Percentiles rank a stretch among this genome's conserved stretches.
phyloP scores from a whole-genome alignment of 2,797 vertebrate genomes.

The Trichosurus vulpecula region DNA sequence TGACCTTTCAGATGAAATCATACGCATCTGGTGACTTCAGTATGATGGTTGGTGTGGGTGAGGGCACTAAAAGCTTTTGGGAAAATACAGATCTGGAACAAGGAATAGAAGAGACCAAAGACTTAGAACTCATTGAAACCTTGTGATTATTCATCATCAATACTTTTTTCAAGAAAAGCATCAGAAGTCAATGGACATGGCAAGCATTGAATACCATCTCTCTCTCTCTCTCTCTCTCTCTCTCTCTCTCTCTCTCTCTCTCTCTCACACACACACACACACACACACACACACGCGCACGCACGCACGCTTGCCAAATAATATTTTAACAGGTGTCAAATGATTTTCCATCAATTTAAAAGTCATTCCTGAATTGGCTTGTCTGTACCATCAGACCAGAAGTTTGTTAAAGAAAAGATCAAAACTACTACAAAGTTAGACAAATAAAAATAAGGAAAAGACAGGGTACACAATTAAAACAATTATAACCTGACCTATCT shows the following conservation, averaged over 20 bases:
- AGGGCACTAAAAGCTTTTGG: not conserved
- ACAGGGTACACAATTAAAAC: not conserved
- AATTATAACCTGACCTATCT: not conserved
- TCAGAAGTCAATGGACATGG: not conserved
- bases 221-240: too few species aligned
- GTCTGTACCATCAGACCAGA: too few species aligned
- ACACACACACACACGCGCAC: too few species aligned
- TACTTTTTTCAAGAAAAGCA: not conserved
- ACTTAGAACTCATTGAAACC: not conserved
- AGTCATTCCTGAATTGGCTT: not conserved
- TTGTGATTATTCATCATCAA: not conserved
- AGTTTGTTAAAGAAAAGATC: not conserved
- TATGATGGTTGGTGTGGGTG: not conserved
- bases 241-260: too few species aligned
- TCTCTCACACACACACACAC: too few species aligned
- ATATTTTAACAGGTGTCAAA: not conserved
- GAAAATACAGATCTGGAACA: not conserved
- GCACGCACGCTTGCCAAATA: not conserved
- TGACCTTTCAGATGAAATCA: not conserved
- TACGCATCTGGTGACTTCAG: not conserved
- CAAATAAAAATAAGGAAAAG: not conserved
- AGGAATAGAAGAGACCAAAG: not conserved
- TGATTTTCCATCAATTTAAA: not conserved
- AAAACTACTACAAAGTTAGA: not conserved
- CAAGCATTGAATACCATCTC: not conserved